Conservation (phyloP, 2,888 invertebrate genomes). For the Serripes groenlandicus region DNA sequence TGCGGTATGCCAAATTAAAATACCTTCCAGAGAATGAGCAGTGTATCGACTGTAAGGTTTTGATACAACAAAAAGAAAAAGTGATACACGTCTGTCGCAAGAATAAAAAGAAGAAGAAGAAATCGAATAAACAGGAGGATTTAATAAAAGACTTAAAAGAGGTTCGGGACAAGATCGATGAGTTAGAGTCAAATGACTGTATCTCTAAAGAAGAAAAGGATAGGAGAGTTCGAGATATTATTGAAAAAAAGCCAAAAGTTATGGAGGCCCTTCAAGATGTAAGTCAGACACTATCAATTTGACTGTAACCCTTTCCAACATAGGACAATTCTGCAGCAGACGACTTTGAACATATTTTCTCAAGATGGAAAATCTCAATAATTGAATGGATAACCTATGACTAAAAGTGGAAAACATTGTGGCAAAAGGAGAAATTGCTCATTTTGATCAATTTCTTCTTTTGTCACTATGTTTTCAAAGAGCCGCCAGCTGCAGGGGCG, state of each 20-base stretch:
- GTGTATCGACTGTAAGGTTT: conserved; percentile 62
- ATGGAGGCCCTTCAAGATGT: conserved; percentile 30
- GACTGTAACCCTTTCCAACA: too few species aligned
- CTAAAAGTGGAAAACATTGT: too few species aligned
- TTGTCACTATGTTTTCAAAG: too few species aligned
- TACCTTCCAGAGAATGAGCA: conserved; percentile 61
- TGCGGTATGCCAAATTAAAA: conserved; percentile 66
- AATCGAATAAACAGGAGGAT: conserved; percentile 14
- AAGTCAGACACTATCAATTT: too few species aligned
- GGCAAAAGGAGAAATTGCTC: too few species aligned
- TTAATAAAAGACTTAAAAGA: conserved; percentile 45
- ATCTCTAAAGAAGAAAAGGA: conserved; percentile 44
- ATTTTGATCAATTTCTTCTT: too few species aligned
- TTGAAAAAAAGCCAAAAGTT: conserved; percentile 34
- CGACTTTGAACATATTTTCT: too few species aligned
- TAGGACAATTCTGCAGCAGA: too few species aligned
- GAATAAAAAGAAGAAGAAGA: conserved; percentile 58
- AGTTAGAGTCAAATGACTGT: conserved; percentile 43
- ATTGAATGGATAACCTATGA: too few species aligned
- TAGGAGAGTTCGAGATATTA: conserved; percentile 23
- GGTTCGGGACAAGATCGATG: conserved; percentile 42
- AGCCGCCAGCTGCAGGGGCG: too few species aligned
- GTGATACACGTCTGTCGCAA: conserved; percentile 49
- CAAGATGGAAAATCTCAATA: too few species aligned
- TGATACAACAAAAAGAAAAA: conserved; percentile 48